Evolutionary conservation across 2,797 vertebrate species (phyloP).

Genomic region (Pyrocephalus nanus): DNA sequence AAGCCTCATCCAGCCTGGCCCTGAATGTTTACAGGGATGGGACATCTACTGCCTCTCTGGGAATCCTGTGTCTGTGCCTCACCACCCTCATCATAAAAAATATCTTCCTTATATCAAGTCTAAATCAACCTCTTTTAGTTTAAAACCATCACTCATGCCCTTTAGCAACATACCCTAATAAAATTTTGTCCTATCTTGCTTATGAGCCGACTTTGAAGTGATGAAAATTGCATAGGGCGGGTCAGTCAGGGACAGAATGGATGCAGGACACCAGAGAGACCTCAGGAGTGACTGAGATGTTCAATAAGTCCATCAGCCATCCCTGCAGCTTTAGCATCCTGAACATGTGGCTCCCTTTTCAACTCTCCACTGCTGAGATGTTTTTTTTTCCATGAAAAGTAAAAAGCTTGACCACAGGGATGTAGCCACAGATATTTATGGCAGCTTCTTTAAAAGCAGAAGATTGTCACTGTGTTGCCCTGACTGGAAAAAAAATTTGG

Average conservation of each 20-base stretch:
- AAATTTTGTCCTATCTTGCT: not conserved
- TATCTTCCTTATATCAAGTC: rapidly evolving
- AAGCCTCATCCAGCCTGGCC: not conserved
- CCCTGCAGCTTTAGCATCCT: not conserved
- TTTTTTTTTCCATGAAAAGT: not conserved
- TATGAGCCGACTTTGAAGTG: not conserved
- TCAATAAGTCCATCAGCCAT: not conserved
- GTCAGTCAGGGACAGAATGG: not conserved
- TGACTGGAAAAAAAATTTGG: not conserved
- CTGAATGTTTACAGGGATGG: not conserved
- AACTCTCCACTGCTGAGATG: not conserved
- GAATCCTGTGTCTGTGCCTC: not conserved
- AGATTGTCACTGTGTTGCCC: not conserved
- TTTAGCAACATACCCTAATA: not conserved
- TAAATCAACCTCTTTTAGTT: not conserved
- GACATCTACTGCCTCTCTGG: too few relatives aligned
- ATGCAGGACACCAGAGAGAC: not conserved
- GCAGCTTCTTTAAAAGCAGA: not conserved
- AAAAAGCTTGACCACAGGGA: not conserved
- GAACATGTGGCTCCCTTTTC: not conserved
- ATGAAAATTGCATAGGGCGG: not conserved
- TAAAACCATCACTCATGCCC: not conserved
- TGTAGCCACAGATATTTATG: rapidly evolving
- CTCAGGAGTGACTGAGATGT: not conserved
- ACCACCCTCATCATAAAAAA: not conserved